Evolutionary conservation across 1,140 invertebrate genomes (phyloP), one percentile per base, ranked within the genome.

Genomic region (Saxidomus purpurata): DNA sequence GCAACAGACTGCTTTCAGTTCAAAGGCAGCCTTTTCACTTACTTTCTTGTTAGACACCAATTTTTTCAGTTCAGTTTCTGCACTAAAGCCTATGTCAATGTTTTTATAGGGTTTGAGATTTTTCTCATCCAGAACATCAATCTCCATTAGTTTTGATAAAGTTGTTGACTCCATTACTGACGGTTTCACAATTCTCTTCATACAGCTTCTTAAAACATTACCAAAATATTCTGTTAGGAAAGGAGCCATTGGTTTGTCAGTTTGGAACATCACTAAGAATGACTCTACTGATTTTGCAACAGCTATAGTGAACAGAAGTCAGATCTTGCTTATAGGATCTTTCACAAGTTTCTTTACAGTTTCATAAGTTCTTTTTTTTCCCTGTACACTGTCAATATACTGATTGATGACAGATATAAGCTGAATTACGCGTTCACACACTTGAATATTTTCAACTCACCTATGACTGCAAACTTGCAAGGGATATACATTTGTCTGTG

Each of bases 371-470:
- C 83, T 90, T 34, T 83, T 79, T 47, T 89, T 90, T 19, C 63
- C 6, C 47, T 90, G n/a, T 47, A 87, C 55, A 67, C 49, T 74
- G 69, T 91, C 34, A n/a, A 91, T 52, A 86, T 82, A 92, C 31
- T 4, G 28, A 69, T 74, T n/a, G 3, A 92, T 0, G 34, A 28
- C 49, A 0, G 17, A 22, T 31, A 40, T 25, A 0, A 91, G 1
- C 28, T 36, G 31, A 34, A 87, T n/a, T 47, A 61, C 79, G 34
- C 90, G 47, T 40, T 91, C 69, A 80, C 47, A 79, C 11, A 90
- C 91, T 8, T 47, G 28, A 22, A 90, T 79, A 83, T 92, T 92
- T 77, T 91, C 91, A 4, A 91, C n/a, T 90, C 90, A 92, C 6
- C 59, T 0, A 76, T 90, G 83, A 11, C 15, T 67, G 36, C 77